These are phyloP conservation scores for Tolmerus cingulatus DNA, from an alignment of 2,888 invertebrate species.

Conservation along the genomic window DNA sequence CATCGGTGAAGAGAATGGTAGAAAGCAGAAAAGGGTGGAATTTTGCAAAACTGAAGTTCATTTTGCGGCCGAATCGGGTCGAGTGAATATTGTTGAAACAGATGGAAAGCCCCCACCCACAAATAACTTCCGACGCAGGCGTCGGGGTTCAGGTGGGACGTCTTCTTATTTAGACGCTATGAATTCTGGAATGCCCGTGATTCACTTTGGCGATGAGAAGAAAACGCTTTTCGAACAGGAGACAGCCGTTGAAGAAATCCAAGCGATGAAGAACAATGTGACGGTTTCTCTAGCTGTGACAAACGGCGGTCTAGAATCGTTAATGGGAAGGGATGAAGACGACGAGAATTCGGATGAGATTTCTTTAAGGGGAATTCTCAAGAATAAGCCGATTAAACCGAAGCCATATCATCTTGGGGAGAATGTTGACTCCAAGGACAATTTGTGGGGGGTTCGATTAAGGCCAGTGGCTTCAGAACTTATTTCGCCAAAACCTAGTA, in stretches of 20 bases:
- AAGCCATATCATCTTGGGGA: constrained; percentile 78
- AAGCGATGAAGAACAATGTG: constrained; percentile 50
- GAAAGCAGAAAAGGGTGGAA: constrained; percentile 76
- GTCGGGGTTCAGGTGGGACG: constrained; percentile 65
- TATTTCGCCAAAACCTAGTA: constrained; percentile 46
- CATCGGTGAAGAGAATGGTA: constrained; percentile 61
- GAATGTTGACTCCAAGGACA: constrained; percentile 66
- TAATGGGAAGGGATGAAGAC: constrained; percentile 49
- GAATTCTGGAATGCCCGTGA: constrained; percentile 67
- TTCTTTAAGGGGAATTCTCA: constrained; percentile 74
- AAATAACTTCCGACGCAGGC: constrained; percentile 77
- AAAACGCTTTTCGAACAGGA: constrained; percentile 48
- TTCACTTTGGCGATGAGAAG: constrained; percentile 71
- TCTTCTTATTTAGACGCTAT: constrained; percentile 53
- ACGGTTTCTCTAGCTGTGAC: constrained; percentile 56
- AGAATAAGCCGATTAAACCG: constrained; percentile 77
- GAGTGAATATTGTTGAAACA: constrained; percentile 86
- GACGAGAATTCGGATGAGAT: constrained; percentile 57
- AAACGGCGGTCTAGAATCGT: neutral
- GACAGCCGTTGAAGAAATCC: constrained; percentile 5
- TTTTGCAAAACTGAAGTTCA: constrained; percentile 90
- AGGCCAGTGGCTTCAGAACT: constrained; percentile 58
- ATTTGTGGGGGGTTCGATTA: constrained; percentile 66
- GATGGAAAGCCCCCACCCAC: constrained; percentile 88
- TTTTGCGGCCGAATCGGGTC: constrained; percentile 85